phyloP scores from a whole-genome alignment of 92 coral and sea anemone species.

The Zoanthus sociatus region DNA sequence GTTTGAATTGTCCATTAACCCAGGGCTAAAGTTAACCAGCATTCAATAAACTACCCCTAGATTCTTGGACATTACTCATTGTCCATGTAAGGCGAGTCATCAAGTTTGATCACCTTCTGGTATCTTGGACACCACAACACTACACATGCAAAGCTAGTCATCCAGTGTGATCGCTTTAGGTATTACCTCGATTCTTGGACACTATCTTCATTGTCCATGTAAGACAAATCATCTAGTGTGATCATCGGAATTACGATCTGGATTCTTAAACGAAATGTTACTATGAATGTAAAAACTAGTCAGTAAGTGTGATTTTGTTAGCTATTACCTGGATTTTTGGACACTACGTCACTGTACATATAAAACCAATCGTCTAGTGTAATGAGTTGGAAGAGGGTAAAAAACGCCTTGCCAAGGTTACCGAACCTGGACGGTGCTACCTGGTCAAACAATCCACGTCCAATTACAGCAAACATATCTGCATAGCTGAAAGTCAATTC shows the following conservation, averaged over 20 bases:
- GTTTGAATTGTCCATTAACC: background rate
- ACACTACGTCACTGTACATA: conserved; percentile 95
- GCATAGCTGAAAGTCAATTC: background rate
- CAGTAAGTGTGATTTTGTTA: conserved; percentile 92
- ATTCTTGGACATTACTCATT: background rate
- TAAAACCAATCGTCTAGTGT: conserved; percentile 98
- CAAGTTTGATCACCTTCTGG: conserved; percentile 77
- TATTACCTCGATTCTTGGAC: conserved; percentile 74
- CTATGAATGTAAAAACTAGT: conserved; percentile 97
- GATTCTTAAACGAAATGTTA: conserved; percentile 80
- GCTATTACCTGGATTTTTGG: conserved; percentile 81
- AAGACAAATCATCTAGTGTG: conserved; percentile 96
- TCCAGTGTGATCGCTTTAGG: conserved; percentile 55
- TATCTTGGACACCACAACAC: conserved; percentile 80
- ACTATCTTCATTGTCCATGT: conserved; percentile 95
- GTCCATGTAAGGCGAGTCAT: conserved; percentile 97
- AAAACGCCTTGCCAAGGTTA: conserved; percentile 88
- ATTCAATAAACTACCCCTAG: background rate
- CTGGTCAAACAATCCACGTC: conserved; percentile 93
- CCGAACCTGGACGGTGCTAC: conserved; percentile 93
- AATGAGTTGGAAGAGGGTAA: conserved; percentile 95
- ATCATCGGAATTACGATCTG: conserved; percentile 76
- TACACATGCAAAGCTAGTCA: conserved; percentile 97
- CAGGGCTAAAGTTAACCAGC: background rate
- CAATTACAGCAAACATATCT: conserved; percentile 99